Conservation (phyloP, 2,888 invertebrate genomes). For the Microplitis deprimator region DNA sequence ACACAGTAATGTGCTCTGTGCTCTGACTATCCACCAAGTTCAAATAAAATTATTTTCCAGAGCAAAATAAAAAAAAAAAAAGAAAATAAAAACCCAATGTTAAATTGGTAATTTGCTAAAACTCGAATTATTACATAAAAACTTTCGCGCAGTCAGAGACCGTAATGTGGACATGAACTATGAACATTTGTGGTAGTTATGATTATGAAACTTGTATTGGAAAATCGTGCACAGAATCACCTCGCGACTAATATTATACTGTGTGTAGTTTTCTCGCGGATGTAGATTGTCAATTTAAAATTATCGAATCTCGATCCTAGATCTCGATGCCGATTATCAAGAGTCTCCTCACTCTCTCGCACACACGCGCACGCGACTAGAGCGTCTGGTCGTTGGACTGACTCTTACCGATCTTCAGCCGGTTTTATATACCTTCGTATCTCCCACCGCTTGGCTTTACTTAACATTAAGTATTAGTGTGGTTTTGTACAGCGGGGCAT, state of each 20-base stretch:
- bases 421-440: slow-evolving; percentile 70
- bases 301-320: not conserved
- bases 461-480: not conserved
- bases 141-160: not conserved
- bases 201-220: slow-evolving; percentile 24
- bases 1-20: slow-evolving; percentile 28
- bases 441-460: slow-evolving; percentile 60
- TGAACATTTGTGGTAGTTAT: slow-evolving; percentile 2
- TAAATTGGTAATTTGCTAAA: not conserved
- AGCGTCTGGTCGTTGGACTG: slow-evolving; percentile 69
- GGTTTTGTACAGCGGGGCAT: not conserved
- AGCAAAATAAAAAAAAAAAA: not conserved
- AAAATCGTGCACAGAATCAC: slow-evolving; percentile 64
- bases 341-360: slow-evolving; percentile 67
- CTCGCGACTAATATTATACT: slow-evolving; percentile 46
- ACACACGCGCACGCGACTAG: slow-evolving; percentile 66
- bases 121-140: slow-evolving; percentile 7
- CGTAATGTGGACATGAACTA: slow-evolving; percentile 4
- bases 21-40: slow-evolving; percentile 23
- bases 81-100: not conserved
- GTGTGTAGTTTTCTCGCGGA: slow-evolving; percentile 44
- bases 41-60: not conserved
- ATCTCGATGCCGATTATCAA: slow-evolving; percentile 7
- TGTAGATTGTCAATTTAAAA: not conserved
- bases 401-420: slow-evolving; percentile 62